phyloP scores from a whole-genome alignment of 2,888 invertebrate genomes.

The Drosophila setosimentum region DNA sequence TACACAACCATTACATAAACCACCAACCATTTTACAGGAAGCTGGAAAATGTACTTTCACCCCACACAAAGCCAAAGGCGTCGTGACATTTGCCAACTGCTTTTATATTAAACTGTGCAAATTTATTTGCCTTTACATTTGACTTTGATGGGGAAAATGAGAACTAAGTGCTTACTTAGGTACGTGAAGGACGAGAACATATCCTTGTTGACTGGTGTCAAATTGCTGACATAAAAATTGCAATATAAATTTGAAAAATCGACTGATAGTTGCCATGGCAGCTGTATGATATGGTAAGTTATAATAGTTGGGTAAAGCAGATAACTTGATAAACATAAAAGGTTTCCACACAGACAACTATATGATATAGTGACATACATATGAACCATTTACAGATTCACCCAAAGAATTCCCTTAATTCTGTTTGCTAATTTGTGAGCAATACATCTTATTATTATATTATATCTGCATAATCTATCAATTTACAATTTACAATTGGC shows the following conservation, averaged over 20 bases:
- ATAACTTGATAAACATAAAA: background rate
- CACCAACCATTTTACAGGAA: constrained; percentile 4
- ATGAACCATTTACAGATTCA: background rate
- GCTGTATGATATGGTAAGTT: background rate
- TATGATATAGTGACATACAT: background rate
- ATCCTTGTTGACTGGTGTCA: background rate
- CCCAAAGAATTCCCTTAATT: background rate
- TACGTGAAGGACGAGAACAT: background rate
- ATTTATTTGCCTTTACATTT: background rate
- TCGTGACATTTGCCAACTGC: constrained; percentile 45
- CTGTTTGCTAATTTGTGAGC: too few relatives aligned
- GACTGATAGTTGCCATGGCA: background rate
- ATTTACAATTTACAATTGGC: background rate
- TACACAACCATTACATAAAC: constrained; percentile 31
- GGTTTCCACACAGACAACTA: too few relatives aligned
- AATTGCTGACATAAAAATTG: background rate
- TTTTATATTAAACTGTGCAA: background rate
- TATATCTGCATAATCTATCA: too few relatives aligned
- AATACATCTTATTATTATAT: too few relatives aligned
- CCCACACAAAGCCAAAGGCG: background rate
- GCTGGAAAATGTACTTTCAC: background rate
- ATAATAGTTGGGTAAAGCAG: background rate
- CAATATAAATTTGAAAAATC: background rate
- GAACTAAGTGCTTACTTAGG: background rate
- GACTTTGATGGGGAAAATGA: background rate